Evolutionary conservation across 2,113 vertebrate species (phyloP), one percentile per base, ranked within the genome.

Genomic region (Toxostoma redivivum): DNA sequence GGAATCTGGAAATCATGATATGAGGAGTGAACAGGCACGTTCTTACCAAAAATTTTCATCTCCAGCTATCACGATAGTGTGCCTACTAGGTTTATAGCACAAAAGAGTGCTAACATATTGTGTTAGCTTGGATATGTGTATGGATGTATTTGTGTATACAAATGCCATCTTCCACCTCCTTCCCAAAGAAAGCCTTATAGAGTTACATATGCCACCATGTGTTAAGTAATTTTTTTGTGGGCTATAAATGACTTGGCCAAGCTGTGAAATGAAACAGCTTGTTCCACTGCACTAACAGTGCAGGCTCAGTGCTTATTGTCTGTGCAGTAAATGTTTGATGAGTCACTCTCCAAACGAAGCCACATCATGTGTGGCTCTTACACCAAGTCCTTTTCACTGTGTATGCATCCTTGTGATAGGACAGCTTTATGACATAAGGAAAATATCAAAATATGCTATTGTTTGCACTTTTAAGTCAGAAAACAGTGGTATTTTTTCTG

Each of bases 211-310:
- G 93, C 85, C 92, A 95, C 93, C 92, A 85, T 93, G 93, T 96
- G 96, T 95, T 95, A 94, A 86, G 91, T 35, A 80, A 91, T 95
- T 95, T 95, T 95, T 94, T 90, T 79, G 65, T 91, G 91, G 80
- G 86, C 95, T 97, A 94, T 93, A 96, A 97, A 96, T 95, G 81
- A 86, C 91, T 95, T 57, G 79, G 82, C 62, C 91, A 95, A 96
- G 95, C 94, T 95, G 94, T 96, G 96, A 96, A 96, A 94, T 83
- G 76, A 97, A 92, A 95, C 96, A 97, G 93, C 79, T 95, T 96
- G 96, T 96, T 95, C 90, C 71, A 82, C 85, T 81, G 87, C 90
- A 92, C 74, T 90, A 31, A 38, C 79, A 91, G 71, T 82, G 73
- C 33, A 66, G 90, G 66, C 72, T 95, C 92, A 64, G 74, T 88